phyloP scores from a whole-genome alignment of 2,888 invertebrate genomes.

The Pseudoips prasinana region DNA sequence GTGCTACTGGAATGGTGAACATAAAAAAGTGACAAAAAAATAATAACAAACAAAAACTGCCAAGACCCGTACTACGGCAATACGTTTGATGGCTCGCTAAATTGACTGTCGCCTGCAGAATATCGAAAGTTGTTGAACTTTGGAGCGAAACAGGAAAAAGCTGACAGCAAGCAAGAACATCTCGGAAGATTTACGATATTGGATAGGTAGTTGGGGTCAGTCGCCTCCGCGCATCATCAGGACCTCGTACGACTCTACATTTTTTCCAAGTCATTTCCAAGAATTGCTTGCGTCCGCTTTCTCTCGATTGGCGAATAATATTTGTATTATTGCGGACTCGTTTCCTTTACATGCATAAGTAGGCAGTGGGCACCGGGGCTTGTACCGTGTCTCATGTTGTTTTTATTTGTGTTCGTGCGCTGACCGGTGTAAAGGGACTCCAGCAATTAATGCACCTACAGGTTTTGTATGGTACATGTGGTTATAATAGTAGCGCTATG shows the following conservation, averaged over 20 bases:
- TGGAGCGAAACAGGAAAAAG: conserved; percentile 50
- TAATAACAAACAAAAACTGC: conserved; percentile 14
- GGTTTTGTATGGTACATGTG: conserved; percentile 32
- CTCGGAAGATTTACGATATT: conserved; percentile 55
- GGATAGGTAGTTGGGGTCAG: conserved; percentile 53
- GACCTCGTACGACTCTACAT: conserved; percentile 24
- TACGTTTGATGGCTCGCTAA: conserved; percentile 24
- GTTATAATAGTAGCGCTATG: too few relatives aligned
- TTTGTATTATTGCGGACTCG: conserved; percentile 42
- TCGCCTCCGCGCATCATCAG: conserved; percentile 48
- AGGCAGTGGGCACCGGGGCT: conserved; percentile 32
- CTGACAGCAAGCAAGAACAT: conserved; percentile 42
- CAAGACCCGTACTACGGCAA: conserved; percentile 18
- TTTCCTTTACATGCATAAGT: conserved; percentile 49
- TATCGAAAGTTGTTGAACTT: conserved; percentile 55
- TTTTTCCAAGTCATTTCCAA: conserved; percentile 33
- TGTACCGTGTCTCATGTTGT: conserved; percentile 36
- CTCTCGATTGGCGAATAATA: conserved; percentile 38
- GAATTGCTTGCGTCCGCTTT: conserved; percentile 41
- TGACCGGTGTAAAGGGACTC: conserved; percentile 32
- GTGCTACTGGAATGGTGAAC: too few relatives aligned
- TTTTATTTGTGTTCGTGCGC: conserved; percentile 38
- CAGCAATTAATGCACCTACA: conserved; percentile 37
- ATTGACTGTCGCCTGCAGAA: conserved; percentile 38
- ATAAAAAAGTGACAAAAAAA: too few relatives aligned